phyloP scores from a whole-genome alignment of 2,797 vertebrate genomes.

The Emydoidea blandingii region DNA sequence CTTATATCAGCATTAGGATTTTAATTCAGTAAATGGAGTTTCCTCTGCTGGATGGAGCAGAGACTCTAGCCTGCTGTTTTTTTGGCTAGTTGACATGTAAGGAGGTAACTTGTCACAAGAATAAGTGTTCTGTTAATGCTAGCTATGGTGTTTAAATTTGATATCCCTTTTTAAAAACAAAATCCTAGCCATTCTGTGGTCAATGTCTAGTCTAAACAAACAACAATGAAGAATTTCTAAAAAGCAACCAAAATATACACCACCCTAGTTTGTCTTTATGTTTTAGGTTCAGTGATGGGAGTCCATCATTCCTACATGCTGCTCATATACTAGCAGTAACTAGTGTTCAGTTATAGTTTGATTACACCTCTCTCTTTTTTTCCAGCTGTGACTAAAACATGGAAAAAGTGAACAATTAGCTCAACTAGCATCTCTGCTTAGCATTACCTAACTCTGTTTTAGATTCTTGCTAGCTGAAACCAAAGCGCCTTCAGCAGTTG shows the following conservation, averaged over 20 bases:
- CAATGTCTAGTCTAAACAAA: neutral
- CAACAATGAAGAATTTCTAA: neutral
- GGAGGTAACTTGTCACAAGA: neutral
- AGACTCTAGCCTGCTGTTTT: neutral
- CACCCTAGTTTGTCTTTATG: neutral
- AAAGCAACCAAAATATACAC: neutral
- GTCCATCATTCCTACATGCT: neutral
- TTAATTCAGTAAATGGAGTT: neutral
- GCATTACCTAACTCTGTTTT: neutral
- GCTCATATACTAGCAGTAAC: neutral
- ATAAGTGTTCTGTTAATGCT: neutral
- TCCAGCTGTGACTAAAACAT: slow-evolving; percentile 20
- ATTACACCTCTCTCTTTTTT: slow-evolving; percentile 45
- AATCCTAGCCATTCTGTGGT: neutral
- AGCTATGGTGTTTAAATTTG: neutral
- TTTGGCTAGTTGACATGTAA: neutral
- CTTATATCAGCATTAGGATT: neutral
- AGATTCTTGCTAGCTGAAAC: slow-evolving; percentile 14
- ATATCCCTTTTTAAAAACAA: neutral
- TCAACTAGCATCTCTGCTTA: neutral
- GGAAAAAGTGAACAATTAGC: slow-evolving; percentile 58
- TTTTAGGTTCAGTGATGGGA: rapidly evolving
- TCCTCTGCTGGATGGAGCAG: too few relatives aligned
- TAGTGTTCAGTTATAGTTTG: neutral
- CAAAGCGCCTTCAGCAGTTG: rapidly evolving